These are phyloP conservation scores for Megathymus violae DNA, from an alignment of 1,140 invertebrate species.

Conservation along the genomic window DNA sequence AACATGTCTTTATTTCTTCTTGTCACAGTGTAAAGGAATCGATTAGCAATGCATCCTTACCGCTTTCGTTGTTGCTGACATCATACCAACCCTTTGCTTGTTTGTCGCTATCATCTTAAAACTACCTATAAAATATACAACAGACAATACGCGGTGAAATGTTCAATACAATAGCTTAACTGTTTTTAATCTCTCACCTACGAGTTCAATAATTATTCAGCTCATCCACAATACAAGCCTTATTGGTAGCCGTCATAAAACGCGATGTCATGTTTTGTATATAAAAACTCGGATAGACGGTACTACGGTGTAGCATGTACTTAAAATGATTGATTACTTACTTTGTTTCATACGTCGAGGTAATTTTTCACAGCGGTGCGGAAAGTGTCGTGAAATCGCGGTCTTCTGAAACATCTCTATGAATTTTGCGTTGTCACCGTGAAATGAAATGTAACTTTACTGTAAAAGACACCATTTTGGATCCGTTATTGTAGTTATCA, in stretches of 20 bases:
- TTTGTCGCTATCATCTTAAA: no score
- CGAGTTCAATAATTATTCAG: neutral
- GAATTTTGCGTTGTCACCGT: constrained; percentile 10
- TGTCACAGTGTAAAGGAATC: no score
- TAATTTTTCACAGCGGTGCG: constrained; percentile 43
- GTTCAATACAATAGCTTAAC: neutral
- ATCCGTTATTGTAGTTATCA: no score
- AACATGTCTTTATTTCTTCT: no score
- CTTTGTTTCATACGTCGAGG: constrained; percentile 42
- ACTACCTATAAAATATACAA: no score
- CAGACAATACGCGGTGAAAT: no score
- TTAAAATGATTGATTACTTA: constrained; percentile 49
- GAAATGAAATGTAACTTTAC: no score
- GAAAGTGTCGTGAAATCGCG: constrained; percentile 19
- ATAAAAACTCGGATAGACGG: constrained; percentile 39
- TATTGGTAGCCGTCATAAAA: constrained; percentile 18
- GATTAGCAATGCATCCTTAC: no score
- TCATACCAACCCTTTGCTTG: no score
- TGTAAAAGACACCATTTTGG: no score
- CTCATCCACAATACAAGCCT: constrained; percentile 1
- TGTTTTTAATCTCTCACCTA: no score
- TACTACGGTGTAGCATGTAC: constrained; percentile 3
- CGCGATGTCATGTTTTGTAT: constrained; percentile 39
- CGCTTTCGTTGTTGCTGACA: no score
- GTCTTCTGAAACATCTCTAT: constrained; percentile 14